Evolutionary conservation across 2,797 vertebrate species (phyloP), one percentile per base, ranked within the genome.

Genomic region (Benthosema pterotum): DNA sequence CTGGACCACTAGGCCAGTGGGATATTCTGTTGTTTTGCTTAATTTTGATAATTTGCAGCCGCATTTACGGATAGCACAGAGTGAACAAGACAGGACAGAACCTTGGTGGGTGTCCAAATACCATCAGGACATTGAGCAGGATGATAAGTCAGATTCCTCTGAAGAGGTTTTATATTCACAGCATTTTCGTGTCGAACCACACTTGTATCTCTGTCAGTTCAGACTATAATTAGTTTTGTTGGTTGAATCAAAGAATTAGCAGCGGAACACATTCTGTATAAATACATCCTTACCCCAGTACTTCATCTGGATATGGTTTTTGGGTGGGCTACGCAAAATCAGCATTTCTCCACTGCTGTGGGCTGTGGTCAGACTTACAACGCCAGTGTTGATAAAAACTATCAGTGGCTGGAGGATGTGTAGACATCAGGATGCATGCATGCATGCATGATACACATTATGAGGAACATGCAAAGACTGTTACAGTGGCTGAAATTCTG

Each of bases 391-490:
- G 68, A 61, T 78, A 67, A n/a, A n/a, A n/a, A n/a, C 85, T 88
- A 88, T 89, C 83, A 83, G 75, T 86, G 82, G 81, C 74, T 57
- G 72, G 65, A 86, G 84, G 85, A 87, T 67, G 84, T 89, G 86
- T 80, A 72, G 76, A 71, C 69, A 83, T 78, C 82, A 74, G 79
- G 82, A 86, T 76, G 72, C 80, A 85, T 9, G 7, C 32, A 38
- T 2, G 8, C 32, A 11, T 9, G 1, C 32, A 2, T 8, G 3
- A 38, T 9, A 38, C 32, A 38, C 32, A 38, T 8, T 25, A 25
- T 25, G n/a, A n/a, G n/a, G n/a, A n/a, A 32, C 28, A 32, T 7
- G 32, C 19, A 25, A 17, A 59, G 19, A 69, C 66, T 70, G 82
- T 80, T 79, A 74, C 58, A 65, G 71, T 81, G 80, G 52, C 76